phyloP scores from a whole-genome alignment of 2,113 vertebrate genomes.

The Pyrgilauda ruficollis region DNA sequence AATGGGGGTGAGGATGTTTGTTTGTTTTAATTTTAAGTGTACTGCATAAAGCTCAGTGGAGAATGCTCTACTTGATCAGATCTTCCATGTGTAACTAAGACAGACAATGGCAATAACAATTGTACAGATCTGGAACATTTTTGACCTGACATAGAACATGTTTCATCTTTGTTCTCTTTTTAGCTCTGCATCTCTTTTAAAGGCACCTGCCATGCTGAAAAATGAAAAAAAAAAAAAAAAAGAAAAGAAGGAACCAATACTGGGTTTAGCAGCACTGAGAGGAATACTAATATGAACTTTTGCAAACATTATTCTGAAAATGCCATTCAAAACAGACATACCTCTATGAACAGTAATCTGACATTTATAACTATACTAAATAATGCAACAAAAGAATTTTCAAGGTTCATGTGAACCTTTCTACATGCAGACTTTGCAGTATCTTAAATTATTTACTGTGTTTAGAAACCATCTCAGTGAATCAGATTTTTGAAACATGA shows the following conservation, averaged over 20 bases:
- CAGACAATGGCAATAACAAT: background rate
- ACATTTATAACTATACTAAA: slow-evolving; percentile 74
- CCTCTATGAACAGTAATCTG: slow-evolving; percentile 62
- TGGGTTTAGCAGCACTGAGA: background rate
- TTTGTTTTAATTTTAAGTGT: background rate
- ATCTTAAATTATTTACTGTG: slow-evolving; percentile 70
- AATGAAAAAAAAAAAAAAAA: background rate
- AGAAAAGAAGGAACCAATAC: background rate
- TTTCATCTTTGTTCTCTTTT: background rate
- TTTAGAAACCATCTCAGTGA: slow-evolving; percentile 54
- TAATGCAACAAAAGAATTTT: slow-evolving; percentile 75
- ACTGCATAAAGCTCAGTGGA: background rate
- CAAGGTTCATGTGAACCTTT: slow-evolving; percentile 61
- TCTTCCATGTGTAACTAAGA: background rate
- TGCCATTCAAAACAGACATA: slow-evolving; percentile 53
- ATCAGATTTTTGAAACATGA: slow-evolving; percentile 42
- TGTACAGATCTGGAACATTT: background rate
- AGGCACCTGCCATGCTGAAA: background rate
- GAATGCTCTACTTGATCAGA: background rate
- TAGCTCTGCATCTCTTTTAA: background rate
- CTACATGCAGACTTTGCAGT: slow-evolving; percentile 42
- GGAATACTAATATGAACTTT: slow-evolving; percentile 57
- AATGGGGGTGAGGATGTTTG: background rate
- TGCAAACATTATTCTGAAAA: slow-evolving; percentile 67
- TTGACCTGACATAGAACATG: background rate